phyloP scores from a whole-genome alignment of 2,797 vertebrate species.

The Aulostomus chinensis region DNA sequence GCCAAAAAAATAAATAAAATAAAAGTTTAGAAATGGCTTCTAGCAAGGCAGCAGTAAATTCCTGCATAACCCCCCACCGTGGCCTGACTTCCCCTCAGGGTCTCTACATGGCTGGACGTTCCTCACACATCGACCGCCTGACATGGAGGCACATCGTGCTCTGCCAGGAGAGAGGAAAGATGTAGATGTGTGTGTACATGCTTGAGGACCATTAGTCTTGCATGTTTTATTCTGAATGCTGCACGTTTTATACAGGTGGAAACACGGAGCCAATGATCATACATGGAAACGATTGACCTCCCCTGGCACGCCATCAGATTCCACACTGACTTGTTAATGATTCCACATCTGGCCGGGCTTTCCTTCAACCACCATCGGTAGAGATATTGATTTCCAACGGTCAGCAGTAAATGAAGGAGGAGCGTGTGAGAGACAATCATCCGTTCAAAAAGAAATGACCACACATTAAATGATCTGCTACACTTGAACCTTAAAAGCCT shows the following conservation, averaged over 20 bases:
- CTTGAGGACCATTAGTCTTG: conserved; percentile 27
- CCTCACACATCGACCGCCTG: conserved; percentile 37
- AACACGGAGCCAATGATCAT: conserved; percentile 53
- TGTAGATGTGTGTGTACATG: conserved; percentile 17
- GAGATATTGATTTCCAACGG: conserved; percentile 40
- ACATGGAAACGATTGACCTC: conserved; percentile 59
- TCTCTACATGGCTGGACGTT: conserved; percentile 12
- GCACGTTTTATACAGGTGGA: conserved; percentile 37
- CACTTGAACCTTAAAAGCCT: background rate
- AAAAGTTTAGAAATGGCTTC: background rate
- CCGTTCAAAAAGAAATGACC: background rate
- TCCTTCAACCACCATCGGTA: conserved; percentile 29
- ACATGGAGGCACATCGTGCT: conserved; percentile 45
- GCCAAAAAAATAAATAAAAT: background rate
- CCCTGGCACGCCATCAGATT: conserved; percentile 56
- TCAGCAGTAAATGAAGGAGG: conserved; percentile 20
- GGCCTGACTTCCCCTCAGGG: conserved; percentile 21
- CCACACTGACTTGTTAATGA: conserved; percentile 47
- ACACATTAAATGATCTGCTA: background rate
- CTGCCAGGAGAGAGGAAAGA: conserved; percentile 43
- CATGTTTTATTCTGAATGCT: conserved; percentile 37
- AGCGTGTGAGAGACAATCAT: background rate
- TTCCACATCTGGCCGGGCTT: conserved; percentile 47
- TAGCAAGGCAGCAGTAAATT: conserved; percentile 26
- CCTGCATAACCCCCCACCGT: conserved; percentile 30